Base-by-base conservation (phyloP, 2,888 invertebrate species). In the Hofmannophila pseudospretella region DNA sequence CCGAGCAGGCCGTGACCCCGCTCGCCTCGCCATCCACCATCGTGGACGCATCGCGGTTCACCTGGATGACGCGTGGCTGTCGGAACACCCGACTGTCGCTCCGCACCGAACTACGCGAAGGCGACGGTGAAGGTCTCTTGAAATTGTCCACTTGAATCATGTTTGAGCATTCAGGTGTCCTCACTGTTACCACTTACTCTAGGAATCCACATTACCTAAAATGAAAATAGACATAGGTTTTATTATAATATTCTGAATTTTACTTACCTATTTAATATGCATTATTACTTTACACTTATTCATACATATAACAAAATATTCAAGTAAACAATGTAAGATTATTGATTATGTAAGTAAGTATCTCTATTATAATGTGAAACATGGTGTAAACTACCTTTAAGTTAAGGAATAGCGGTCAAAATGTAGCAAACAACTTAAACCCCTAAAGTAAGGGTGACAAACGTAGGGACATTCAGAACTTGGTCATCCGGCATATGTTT, bases 1-100 rank as follows among this genome's bases (percentile, higher is more conserved):
- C 54, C 13, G 50, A 50, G 30, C 51, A 57, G 30, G 45, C 44
- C 27, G 12, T 23, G 7, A 60, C 49, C 14, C 49, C 58, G 40
- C 65, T 62, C 16, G 67, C 52, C 52, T 76, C 76, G 22, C 70
- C 78, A 27, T 84, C 87, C 57, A 86, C 77, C 87, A 87, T 88
- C 23, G 88, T 88, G 43, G 86, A 67, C 7, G 82, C 88, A 54
- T 88, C 88, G 14, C 88, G 76, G 55, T 88, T 88, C 39, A 88
- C 88, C 32, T 77, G 79, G 47, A 88, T 87, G 40, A 88, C 82
- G 25, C 86, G 79, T 20, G 88, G 87, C 49, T 84, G 84, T 32
- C 87, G 76, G 39, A 74, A 71, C 35, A 74, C 72, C 27, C 80
- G 68, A 44, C 80, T 82, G 47, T 85, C 84, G 37, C 82, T 86